phyloP scores from a whole-genome alignment of 2,888 invertebrate genomes.

The Cheilosia vernalis region DNA sequence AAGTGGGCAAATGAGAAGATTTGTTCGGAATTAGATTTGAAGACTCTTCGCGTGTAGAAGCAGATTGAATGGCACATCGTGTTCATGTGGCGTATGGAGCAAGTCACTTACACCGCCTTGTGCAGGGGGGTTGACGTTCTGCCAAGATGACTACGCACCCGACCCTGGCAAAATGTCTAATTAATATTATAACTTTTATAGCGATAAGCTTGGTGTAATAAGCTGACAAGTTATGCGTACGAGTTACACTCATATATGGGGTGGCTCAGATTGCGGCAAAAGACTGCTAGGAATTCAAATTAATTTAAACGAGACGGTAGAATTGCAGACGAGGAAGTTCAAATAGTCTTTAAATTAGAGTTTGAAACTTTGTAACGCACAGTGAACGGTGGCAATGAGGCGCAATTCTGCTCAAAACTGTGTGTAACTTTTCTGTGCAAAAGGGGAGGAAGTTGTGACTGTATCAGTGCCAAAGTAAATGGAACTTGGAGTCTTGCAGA shows the following conservation, averaged over 20 bases:
- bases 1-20: conserved; percentile 12
- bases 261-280: neutral
- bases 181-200: conserved; percentile 49
- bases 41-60: conserved; percentile 7
- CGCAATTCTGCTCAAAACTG: conserved; percentile 9
- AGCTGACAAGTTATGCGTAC: conserved; percentile 34
- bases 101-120: neutral
- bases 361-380: conserved; percentile 32
- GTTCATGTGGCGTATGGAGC: neutral
- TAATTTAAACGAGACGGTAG: conserved; percentile 15
- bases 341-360: conserved; percentile 36
- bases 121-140: neutral
- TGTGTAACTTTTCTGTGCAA: conserved; percentile 6
- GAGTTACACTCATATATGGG: conserved; percentile 8
- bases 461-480: conserved; percentile 4
- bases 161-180: conserved; percentile 33
- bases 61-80: conserved; percentile 39
- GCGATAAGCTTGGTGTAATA: conserved; percentile 44
- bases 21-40: conserved; percentile 34
- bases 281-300: conserved; percentile 2
- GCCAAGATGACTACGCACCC: neutral
- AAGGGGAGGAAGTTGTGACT: conserved; percentile 8
- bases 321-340: conserved; percentile 17
- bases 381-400: conserved; percentile 30
- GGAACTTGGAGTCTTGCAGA: neutral